Base-by-base conservation (phyloP, 2,888 invertebrate genomes). In the Eupithecia subfuscata region DNA sequence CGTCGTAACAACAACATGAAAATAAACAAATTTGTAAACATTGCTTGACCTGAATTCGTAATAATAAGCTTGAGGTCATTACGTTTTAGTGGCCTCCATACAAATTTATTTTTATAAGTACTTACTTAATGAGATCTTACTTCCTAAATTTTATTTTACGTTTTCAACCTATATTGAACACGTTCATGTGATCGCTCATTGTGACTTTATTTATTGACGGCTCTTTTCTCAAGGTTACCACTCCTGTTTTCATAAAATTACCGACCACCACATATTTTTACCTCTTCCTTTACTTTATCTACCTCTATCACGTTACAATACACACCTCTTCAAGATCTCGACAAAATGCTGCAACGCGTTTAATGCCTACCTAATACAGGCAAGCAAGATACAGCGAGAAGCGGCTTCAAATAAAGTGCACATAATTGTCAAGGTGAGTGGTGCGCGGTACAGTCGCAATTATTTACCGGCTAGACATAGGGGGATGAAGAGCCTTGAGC, bases 381-480 rank as follows among this genome's bases (percentile, higher is more conserved):
- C 71, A 75, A 78, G 79, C 73, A 78, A 82, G 84, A 82, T 80
- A 83, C 80, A 83, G 85, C 78, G 84, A 82, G 83, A 81, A 87
- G 87, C 81, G 84, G 86, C 88, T 56, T 89, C 85, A 88, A 90
- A 90, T 90, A 90, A 92, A 93, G 90, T 91, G 90, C 90, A 89
- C 86, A 86, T 93, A 93, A 93, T 93, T 91, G 92, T 92, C 86
- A 89, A 90, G 90, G 89, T 87, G 88, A 90, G 90, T 89, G 87
- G 86, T 86, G 87, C 85, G 86, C 85, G 87, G 89, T 89, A 88
- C 89, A 86, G 89, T 87, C 86, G 91, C 91, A 92, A 93, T 93
- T 93, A 92, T 92, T 92, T 92, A 91, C 91, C 84, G 88, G 86
- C 90, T 90, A 91, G 92, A 93, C 93, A 89, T 90, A 90, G 90